Conservation (phyloP, 2,888 invertebrate genomes). For the Leucania comma region DNA sequence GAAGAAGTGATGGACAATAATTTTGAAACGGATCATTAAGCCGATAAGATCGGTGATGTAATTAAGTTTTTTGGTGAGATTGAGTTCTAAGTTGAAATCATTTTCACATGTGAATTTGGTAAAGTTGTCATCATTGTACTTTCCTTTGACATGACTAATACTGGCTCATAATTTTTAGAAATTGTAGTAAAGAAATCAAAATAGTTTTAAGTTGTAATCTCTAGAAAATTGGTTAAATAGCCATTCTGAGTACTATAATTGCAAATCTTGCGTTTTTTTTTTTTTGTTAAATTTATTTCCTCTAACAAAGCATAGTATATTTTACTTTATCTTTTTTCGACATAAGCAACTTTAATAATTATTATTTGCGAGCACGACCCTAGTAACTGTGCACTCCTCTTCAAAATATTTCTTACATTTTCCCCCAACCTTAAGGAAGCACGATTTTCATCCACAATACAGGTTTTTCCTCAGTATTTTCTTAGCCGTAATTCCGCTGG, state of each 20-base stretch:
- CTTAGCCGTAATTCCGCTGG: constrained; percentile 74
- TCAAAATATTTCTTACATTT: constrained; percentile 25
- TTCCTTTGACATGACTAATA: not conserved
- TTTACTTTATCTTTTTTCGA: not conserved
- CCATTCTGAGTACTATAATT: not conserved
- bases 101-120: constrained; percentile 61
- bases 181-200: not conserved
- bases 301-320: not conserved
- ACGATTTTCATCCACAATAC: constrained; percentile 57
- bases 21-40: constrained; percentile 86
- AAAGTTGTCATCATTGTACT: constrained; percentile 1
- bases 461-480: constrained; percentile 59
- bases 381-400: not conserved
- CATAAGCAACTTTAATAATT: not conserved
- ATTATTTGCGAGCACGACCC: not conserved
- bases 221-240: not conserved
- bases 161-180: not conserved
- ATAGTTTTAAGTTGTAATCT: not conserved
- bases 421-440: constrained; percentile 49
- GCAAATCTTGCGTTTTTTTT: not conserved
- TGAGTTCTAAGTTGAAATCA: constrained; percentile 38
- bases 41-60: constrained; percentile 80
- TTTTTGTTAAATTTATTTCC: not conserved
- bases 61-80: constrained; percentile 70
- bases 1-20: constrained; percentile 78